A percentile compares a stretch with the other conserved stretches of the same genome.
phyloP scores from a whole-genome alignment of 1,140 invertebrate species.

The Magallana ariakensis region DNA sequence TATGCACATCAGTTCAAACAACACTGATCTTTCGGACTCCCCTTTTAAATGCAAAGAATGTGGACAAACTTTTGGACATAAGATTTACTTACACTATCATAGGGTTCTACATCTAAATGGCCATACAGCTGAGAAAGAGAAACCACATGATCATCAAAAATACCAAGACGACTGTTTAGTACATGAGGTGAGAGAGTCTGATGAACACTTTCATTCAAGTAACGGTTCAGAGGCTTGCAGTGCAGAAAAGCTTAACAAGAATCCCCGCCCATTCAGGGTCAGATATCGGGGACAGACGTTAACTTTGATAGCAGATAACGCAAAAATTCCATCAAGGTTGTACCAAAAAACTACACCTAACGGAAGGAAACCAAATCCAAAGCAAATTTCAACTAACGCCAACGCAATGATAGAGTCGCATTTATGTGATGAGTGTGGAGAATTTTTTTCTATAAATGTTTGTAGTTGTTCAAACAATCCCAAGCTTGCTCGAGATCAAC shows the following conservation, averaged over 20 bases:
- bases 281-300: neutral
- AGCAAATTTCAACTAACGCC: neutral
- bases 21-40: neutral
- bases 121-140: too few relatives aligned
- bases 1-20: neutral
- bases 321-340: neutral
- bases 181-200: too few relatives aligned
- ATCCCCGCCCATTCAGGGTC: neutral
- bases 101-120: neutral
- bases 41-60: conserved; percentile 3
- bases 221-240: too few relatives aligned
- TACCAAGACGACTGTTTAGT: too few relatives aligned
- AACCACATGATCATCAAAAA: too few relatives aligned
- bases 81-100: conserved; percentile 23
- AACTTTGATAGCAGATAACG: neutral
- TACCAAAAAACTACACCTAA: neutral
- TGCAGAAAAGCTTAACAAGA: neutral
- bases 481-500: too few relatives aligned
- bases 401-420: neutral
- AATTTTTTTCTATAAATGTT: neutral
- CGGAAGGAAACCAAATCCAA: neutral
- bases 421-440: neutral
- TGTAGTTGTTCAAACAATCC: too few relatives aligned
- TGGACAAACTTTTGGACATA: neutral
- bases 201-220: too few relatives aligned